phyloP scores from a whole-genome alignment of 2,888 invertebrate genomes.

The Xestia sexstrigata region DNA sequence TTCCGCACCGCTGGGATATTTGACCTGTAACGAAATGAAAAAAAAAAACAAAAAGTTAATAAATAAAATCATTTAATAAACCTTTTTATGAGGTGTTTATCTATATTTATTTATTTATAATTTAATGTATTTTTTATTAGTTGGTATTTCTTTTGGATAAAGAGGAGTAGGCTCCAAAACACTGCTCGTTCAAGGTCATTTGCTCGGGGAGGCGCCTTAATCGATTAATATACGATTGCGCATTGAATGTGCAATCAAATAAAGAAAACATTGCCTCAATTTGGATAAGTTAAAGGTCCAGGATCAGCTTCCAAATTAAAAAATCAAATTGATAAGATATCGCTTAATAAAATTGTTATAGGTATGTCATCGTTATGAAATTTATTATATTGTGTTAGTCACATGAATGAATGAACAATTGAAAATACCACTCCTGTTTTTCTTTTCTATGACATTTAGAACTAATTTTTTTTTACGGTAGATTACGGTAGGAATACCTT shows the following conservation, averaged over 20 bases:
- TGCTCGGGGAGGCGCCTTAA: too few species aligned
- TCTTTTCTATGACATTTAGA: not conserved
- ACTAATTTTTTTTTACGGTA: not conserved
- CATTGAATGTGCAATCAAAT: not conserved
- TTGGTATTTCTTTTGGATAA: too few species aligned
- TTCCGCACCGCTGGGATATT: constrained; percentile 87
- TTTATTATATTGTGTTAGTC: not conserved
- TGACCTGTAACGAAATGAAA: constrained; percentile 76
- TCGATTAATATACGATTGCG: too few species aligned
- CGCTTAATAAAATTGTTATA: not conserved
- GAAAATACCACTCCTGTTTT: not conserved
- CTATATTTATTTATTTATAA: too few species aligned
- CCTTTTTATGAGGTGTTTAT: not conserved
- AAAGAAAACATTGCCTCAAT: not conserved
- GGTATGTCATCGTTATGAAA: not conserved
- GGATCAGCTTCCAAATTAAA: not conserved
- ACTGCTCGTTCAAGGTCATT: too few species aligned
- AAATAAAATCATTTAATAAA: too few species aligned
- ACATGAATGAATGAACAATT: not conserved
- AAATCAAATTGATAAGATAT: not conserved
- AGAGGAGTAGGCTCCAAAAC: too few species aligned
- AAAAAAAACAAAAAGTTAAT: too few species aligned
- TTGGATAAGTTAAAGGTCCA: not conserved
- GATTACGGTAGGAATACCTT: not conserved
- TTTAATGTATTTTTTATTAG: too few species aligned